Evolutionary conservation across 53 echinoderm and acorn worm genomes (phyloP).

Genomic region (Temnopleurus reevesii): DNA sequence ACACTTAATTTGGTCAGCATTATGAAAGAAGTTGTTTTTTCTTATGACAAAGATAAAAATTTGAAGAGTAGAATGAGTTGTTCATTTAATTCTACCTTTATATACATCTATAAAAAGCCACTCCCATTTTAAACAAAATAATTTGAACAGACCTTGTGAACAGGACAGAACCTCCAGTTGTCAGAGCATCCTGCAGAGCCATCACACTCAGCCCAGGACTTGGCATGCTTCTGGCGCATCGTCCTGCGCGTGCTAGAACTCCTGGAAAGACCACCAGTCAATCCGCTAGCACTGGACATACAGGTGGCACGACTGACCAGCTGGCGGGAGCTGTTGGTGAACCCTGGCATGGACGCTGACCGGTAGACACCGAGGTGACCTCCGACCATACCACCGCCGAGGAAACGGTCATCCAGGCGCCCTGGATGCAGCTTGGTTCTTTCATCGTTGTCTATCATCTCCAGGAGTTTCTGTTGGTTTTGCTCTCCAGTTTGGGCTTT

Average conservation of each 20-base stretch:
- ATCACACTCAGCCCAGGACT: constrained; percentile 40
- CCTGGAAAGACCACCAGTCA: not conserved
- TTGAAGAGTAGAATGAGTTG: too few relatives aligned
- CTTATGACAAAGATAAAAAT: too few relatives aligned
- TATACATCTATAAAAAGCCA: too few relatives aligned
- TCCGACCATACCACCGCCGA: constrained; percentile 52
- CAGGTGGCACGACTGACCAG: constrained; percentile 51
- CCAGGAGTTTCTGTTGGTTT: constrained; percentile 39
- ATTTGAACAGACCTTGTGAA: constrained; percentile 46
- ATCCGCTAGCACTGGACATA: constrained; percentile 14
- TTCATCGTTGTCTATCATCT: constrained; percentile 45
- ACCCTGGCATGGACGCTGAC: constrained; percentile 53
- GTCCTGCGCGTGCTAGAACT: constrained; percentile 47
- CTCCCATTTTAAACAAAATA: too few relatives aligned
- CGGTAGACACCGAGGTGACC: constrained; percentile 52
- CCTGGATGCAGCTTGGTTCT: constrained; percentile 32
- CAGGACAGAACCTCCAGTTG: constrained; percentile 46
- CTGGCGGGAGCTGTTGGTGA: constrained; percentile 42
- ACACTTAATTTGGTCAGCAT: too few relatives aligned
- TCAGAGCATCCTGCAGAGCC: constrained; percentile 14
- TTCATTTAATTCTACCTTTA: too few relatives aligned
- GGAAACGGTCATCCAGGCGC: constrained; percentile 18
- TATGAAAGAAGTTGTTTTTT: too few relatives aligned
- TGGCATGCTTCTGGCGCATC: constrained; percentile 44
- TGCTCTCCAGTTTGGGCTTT: not conserved